Evolutionary conservation across 1,140 invertebrate species (phyloP).

Genomic region (Bilobella aurantiaca): DNA sequence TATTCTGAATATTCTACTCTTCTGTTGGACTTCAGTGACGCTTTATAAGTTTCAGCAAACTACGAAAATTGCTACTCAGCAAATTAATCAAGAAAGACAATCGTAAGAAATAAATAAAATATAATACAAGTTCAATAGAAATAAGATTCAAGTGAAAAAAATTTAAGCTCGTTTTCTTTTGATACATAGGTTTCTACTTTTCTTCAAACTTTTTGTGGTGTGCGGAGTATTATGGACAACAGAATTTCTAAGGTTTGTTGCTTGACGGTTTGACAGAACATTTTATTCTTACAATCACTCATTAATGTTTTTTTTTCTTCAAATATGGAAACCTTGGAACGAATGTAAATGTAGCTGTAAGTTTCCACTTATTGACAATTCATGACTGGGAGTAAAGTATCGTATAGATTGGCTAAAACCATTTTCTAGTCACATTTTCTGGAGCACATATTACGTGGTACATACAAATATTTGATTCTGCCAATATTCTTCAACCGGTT

Average conservation of each 20-base stretch:
- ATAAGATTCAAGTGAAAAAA: not conserved
- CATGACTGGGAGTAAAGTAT: no score
- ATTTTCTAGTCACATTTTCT: not conserved
- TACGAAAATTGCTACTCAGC: slow-evolving; percentile 25
- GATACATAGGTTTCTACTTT: not conserved
- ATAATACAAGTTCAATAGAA: not conserved
- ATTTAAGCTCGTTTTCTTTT: not conserved
- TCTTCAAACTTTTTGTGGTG: not conserved
- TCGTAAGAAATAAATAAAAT: slow-evolving; percentile 1
- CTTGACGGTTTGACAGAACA: no score
- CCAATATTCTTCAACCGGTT: not conserved
- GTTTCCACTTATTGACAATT: no score
- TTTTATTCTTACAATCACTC: no score
- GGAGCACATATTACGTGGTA: not conserved
- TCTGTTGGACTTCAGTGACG: slow-evolving; percentile 37
- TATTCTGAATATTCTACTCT: slow-evolving; percentile 38
- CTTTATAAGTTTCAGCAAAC: slow-evolving; percentile 35
- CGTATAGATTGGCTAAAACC: no score
- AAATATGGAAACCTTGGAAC: no score
- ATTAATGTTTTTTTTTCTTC: no score
- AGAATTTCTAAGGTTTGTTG: not conserved
- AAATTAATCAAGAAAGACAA: slow-evolving; percentile 4
- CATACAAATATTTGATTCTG: not conserved
- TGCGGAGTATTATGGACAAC: not conserved
- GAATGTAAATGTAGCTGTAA: no score